A percentile compares a stretch with the other conserved stretches of the same genome.
phyloP scores from a whole-genome alignment of 2,888 invertebrate genomes.

The Eristalis intricaria region DNA sequence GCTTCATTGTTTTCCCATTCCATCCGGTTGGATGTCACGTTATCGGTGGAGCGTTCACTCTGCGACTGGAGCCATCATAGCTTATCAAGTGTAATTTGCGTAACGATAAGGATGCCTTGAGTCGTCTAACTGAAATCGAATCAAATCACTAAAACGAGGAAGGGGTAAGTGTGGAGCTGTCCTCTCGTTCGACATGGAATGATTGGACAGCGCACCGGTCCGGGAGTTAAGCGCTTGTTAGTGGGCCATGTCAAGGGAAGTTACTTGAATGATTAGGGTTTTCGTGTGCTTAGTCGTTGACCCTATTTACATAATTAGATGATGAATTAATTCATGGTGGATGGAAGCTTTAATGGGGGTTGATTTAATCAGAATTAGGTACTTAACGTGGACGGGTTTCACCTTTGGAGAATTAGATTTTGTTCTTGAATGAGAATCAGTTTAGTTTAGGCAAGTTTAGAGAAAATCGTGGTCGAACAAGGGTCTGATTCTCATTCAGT shows the following conservation, averaged over 20 bases:
- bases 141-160: slow-evolving; percentile 6
- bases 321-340: slow-evolving; percentile 4
- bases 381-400: not conserved
- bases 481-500: too few species aligned
- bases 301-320: slow-evolving; percentile 1
- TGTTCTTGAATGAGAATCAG: too few species aligned
- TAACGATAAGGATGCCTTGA: slow-evolving; percentile 52
- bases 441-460: too few species aligned
- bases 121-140: slow-evolving; percentile 49
- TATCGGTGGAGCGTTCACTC: slow-evolving; percentile 16
- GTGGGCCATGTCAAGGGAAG: not conserved
- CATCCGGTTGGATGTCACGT: not conserved
- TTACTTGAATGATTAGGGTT: not conserved
- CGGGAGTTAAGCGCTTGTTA: not conserved
- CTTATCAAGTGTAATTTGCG: slow-evolving; percentile 59
- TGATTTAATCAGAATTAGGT: not conserved
- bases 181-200: not conserved
- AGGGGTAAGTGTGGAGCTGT: slow-evolving; percentile 7
- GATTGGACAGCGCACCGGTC: not conserved
- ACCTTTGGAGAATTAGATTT: not conserved
- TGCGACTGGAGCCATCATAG: slow-evolving; percentile 28
- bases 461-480: too few species aligned
- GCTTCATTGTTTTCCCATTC: slow-evolving; percentile 9
- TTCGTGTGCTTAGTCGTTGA: not conserved
- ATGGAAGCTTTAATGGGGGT: not conserved